Evolutionary conservation across 1,140 invertebrate genomes (phyloP), one percentile per base, ranked within the genome.

Genomic region (Drosophila pachea): DNA sequence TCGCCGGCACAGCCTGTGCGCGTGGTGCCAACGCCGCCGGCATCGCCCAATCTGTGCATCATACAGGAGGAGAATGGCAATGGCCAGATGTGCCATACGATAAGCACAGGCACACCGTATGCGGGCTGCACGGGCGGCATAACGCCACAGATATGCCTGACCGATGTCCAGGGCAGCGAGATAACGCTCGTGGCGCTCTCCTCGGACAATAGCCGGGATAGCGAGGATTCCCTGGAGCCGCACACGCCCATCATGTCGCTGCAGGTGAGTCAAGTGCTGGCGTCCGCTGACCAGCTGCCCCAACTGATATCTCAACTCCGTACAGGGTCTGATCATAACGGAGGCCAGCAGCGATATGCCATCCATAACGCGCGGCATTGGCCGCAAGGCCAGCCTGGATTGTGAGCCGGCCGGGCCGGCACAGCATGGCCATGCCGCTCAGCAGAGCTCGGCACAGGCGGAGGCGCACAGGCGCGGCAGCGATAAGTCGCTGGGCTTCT

Each of bases 161-260:
- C 96, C 0, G 97, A 98, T 88, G 95, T 96, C 63, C 90, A 95
- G 36, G 95, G 95, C n/a, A 95, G 94, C 16, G 95, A 95, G 89
- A 93, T 95, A 1, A 95, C 94, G 0, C 87, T 96, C 38, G 92
- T 95, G 1, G 94, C 93, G 2, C 92, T 93, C 5, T 94, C 93
- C 0, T 92, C 92, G 0, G 92, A 93, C 71, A 93, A 93, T 62
- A 94, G 92, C 61, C 91, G 93, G 67, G 93, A 93, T 49, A 89
- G 86, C 79, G 83, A 91, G 83, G 83, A 86, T 22, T 86, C 87
- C 9, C 60, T 90, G 81, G 53, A 90, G 75, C 70, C 82, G 16
- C 74, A 87, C 36, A 78, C 86, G 50, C 74, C 86, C 9, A 88
- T 90, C 8, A 89, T 91, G 67, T 91, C 88, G 12, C 53, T 89